Conservation (phyloP, 2,888 invertebrate species). For the Lamproptera curius region DNA sequence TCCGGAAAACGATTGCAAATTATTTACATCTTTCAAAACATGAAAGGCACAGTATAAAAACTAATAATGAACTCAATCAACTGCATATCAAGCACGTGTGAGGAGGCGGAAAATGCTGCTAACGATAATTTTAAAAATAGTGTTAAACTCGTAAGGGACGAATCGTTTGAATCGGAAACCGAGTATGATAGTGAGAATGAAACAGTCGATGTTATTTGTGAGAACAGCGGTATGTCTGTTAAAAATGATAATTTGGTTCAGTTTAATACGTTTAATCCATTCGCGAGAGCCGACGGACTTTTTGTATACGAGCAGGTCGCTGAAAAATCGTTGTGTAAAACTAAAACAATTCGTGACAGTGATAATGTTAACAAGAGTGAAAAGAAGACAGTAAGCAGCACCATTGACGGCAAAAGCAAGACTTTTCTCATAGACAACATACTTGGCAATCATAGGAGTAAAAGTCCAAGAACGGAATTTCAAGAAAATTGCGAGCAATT, state of each 20-base stretch:
- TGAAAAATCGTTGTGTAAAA: constrained; percentile 39
- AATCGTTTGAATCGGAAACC: constrained; percentile 48
- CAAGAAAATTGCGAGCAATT: constrained; percentile 40
- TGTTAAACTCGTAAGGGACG: constrained; percentile 44
- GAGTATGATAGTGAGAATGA: constrained; percentile 71
- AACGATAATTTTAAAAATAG: too few relatives aligned
- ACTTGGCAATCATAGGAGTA: constrained; percentile 64
- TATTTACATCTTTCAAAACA: neutral
- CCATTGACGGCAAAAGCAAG: constrained; percentile 57
- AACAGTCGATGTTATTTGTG: constrained; percentile 69
- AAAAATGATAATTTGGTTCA: constrained; percentile 28
- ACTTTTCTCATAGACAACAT: constrained; percentile 78
- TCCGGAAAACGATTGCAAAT: neutral
- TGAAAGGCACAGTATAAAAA: neutral
- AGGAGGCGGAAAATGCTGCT: constrained; percentile 41
- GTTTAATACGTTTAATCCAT: constrained; percentile 36
- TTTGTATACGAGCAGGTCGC: constrained; percentile 46
- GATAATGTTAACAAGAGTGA: constrained; percentile 35
- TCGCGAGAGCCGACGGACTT: constrained; percentile 39
- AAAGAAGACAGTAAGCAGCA: constrained; percentile 36
- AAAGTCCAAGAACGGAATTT: constrained; percentile 27
- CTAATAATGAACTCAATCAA: constrained; percentile 51
- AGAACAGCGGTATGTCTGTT: constrained; percentile 46
- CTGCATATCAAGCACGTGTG: constrained; percentile 70
- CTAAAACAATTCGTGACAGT: constrained; percentile 38